phyloP scores from a whole-genome alignment of 2,888 invertebrate species.

The Drosophila setosimentum region DNA sequence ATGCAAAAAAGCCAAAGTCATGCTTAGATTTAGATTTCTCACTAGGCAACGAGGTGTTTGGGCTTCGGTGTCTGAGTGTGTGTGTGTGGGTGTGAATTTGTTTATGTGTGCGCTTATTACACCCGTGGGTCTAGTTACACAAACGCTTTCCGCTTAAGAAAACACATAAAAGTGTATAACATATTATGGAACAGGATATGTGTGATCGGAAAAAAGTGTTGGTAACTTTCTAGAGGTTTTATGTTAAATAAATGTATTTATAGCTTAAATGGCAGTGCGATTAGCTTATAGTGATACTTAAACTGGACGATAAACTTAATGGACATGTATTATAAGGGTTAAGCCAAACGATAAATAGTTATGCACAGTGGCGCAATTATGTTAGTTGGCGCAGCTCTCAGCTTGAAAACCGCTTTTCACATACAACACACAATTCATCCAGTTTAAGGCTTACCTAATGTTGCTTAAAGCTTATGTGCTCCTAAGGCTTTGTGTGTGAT shows the following conservation, averaged over 20 bases:
- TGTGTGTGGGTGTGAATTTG: slow-evolving; percentile 43
- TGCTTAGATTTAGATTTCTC: slow-evolving; percentile 47
- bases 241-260: slow-evolving; percentile 13
- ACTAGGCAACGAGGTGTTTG: slow-evolving; percentile 22
- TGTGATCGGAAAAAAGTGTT: slow-evolving; percentile 13
- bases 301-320: neutral
- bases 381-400: neutral
- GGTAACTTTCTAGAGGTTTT: neutral
- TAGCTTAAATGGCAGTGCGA: slow-evolving; percentile 17
- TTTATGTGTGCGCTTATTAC: slow-evolving; percentile 51
- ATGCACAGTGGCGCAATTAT: neutral
- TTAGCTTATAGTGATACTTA: slow-evolving; percentile 19
- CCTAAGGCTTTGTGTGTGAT: neutral
- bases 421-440: neutral
- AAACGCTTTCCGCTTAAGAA: slow-evolving; percentile 24
- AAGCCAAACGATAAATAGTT: neutral
- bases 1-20: slow-evolving; percentile 30
- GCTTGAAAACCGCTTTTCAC: neutral
- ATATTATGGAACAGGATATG: slow-evolving; percentile 12
- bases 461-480: neutral
- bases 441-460: neutral
- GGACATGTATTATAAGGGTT: neutral
- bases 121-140: slow-evolving; percentile 50
- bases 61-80: neutral
- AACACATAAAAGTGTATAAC: slow-evolving; percentile 30